Conservation (phyloP, 2,113 vertebrate species). For the Lynx canadensis region DNA sequence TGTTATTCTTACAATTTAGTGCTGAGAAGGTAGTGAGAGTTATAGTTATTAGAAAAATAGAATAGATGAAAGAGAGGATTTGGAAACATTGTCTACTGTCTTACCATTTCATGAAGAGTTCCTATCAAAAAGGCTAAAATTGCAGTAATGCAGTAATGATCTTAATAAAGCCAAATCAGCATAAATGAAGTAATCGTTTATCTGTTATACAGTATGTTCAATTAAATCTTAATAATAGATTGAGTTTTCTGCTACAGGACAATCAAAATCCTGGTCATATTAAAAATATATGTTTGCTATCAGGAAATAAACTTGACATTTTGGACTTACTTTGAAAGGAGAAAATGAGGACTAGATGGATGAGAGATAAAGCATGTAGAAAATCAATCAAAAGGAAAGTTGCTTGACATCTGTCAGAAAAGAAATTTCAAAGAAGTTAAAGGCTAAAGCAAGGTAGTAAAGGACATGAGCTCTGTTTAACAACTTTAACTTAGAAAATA, state of each 20-base stretch:
- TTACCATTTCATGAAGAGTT: background rate
- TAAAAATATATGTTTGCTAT: conserved; percentile 25
- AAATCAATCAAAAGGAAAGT: conserved; percentile 59
- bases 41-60: background rate
- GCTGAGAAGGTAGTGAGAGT: background rate
- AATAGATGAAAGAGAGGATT: background rate
- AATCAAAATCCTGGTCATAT: background rate
- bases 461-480: background rate
- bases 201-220: background rate
- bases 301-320: conserved; percentile 18
- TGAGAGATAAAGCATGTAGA: conserved; percentile 40
- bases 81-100: background rate
- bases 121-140: background rate
- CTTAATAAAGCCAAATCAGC: background rate
- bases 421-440: conserved; percentile 47
- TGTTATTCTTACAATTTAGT: background rate
- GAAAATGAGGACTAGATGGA: background rate
- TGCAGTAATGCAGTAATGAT: background rate
- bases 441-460: conserved; percentile 64
- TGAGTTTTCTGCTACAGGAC: background rate
- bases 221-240: background rate
- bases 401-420: conserved; percentile 62
- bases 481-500: conserved; percentile 52
- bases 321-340: conserved; percentile 52
- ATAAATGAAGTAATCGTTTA: background rate